These are phyloP conservation scores for Felis catus DNA, from an alignment of 2,113 vertebrate genomes.

Conservation along the genomic window F.catus_Fca126_mat1.0 CM031415.1:86319001-86319500, in stretches of 20 bases:
- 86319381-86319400: not conserved
- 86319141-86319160: not conserved
- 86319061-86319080: not conserved
- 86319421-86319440: not conserved
- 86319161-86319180: not conserved
- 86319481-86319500: not conserved
- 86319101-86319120: not conserved
- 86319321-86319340: not conserved
- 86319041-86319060: not conserved
- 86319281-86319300: conserved; percentile 1
- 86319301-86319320: not conserved
- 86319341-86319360: not conserved
- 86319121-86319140: not conserved
- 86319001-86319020: not conserved
- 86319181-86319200: not conserved
- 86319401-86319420: not conserved
- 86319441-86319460: not conserved
- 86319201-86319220: not conserved
- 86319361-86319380: not conserved
- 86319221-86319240: not conserved
- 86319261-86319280: not conserved
- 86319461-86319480: not conserved
- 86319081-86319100: not conserved
- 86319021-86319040: not conserved
- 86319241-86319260: not conserved